Evolutionary conservation across 2,888 invertebrate genomes (phyloP).

Genomic region (Meghimatium bilineatum): DNA sequence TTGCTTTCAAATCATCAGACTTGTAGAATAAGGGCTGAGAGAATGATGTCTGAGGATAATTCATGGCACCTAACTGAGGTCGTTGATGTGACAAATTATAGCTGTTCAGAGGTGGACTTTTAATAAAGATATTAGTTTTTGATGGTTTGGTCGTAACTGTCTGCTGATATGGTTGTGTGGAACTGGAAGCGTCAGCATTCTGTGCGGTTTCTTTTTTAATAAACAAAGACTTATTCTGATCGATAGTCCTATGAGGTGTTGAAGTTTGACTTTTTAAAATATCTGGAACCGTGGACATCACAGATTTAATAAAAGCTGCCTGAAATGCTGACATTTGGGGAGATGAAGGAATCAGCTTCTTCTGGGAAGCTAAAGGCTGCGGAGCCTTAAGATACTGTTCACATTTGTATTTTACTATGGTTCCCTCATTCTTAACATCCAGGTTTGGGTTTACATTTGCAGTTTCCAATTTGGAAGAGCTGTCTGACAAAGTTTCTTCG

Average conservation of each 20-base stretch:
- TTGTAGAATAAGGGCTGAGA: neutral
- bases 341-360: neutral
- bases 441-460: neutral
- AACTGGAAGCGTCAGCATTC: neutral
- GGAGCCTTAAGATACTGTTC: slow-evolving; percentile 33
- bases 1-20: neutral
- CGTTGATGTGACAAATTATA: neutral
- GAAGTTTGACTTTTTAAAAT: neutral
- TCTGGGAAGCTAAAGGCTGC: neutral
- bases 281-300: neutral
- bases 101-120: neutral
- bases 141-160: neutral
- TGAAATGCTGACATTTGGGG: slow-evolving; percentile 3
- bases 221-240: neutral
- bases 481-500: neutral
- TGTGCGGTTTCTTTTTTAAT: neutral
- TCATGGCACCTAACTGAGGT: neutral
- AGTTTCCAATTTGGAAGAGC: neutral
- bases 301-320: neutral
- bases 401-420: neutral
- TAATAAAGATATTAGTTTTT: neutral
- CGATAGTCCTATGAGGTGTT: neutral
- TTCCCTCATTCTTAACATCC: neutral
- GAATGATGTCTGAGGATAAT: neutral
- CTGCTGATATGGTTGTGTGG: neutral